phyloP scores from a whole-genome alignment of 2,797 vertebrate genomes.

The Tokudaia muenninki region DNA sequence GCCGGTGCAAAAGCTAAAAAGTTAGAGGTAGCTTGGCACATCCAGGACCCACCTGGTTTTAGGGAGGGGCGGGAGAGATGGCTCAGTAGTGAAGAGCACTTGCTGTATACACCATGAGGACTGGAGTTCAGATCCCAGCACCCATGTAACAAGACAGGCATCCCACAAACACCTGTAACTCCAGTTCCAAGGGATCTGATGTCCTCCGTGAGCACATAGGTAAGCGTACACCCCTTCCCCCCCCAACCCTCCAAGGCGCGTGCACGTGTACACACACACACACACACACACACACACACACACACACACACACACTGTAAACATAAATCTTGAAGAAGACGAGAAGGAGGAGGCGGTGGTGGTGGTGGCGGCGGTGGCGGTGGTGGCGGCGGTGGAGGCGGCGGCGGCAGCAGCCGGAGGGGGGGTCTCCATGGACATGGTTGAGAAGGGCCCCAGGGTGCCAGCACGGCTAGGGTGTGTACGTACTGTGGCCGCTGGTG shows the following conservation, averaged over 20 bases:
- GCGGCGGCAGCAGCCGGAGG: neutral
- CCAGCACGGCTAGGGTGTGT: slow-evolving; percentile 78
- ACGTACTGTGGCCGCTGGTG: slow-evolving; percentile 98
- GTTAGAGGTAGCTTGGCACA: neutral
- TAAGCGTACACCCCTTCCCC: neutral
- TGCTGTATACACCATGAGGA: neutral
- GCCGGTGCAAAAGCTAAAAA: neutral
- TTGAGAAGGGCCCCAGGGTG: neutral
- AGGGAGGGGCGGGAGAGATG: neutral
- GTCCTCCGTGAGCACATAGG: neutral
- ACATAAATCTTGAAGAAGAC: neutral
- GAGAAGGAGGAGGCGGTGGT: neutral
- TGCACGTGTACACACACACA: too few species aligned
- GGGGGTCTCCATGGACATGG: neutral
- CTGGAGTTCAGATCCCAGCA: slow-evolving; percentile 18
- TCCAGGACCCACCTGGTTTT: neutral
- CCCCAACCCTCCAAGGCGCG: neutral
- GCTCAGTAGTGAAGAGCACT: neutral
- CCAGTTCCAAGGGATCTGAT: neutral
- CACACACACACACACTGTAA: neutral
- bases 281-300: neutral
- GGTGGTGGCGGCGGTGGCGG: neutral
- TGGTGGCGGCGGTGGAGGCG: accelerated
- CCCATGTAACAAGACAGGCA: neutral
- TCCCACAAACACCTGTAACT: neutral